Evolutionary conservation across 2,888 invertebrate species (phyloP), one percentile per base, ranked within the genome.

Genomic region (Frankliniella intonsa): DNA sequence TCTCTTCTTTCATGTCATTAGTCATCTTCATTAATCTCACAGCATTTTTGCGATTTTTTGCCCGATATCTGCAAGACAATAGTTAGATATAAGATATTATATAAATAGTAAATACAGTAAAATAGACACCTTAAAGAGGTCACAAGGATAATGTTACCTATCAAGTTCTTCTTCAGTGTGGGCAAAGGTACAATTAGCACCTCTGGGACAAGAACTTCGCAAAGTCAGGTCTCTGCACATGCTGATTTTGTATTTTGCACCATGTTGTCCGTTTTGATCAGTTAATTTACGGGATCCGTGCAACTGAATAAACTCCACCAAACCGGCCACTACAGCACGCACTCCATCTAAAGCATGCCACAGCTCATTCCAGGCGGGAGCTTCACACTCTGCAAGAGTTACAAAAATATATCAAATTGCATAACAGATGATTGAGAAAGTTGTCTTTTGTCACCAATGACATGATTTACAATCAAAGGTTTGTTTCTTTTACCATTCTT

Each of bases 91-190:
- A n/a, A 80, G n/a, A 22, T 50, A 49, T 81, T 69, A 10, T 9
- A 65, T 82, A 80, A 81, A 80, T 81, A n/a, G 8, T 50, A n/a
- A 55, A 55, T 17, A 17, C 55, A 55, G n/a, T 17, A 3, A 22
- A 69, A 69, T 22, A 69, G 2, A 76, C 22, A 11, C 9, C 8
- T 50, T 62, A 22, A 76, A 62, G 38, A 38, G 38, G 38, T 38
- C 38, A 38, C 38, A 38, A 38, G 38, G 5, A 38, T 38, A 79
- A 80, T 55, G 82, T 87, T 86, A 94, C 92, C 94, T 94, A 86
- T 97, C 97, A 69, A 97, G 89, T 88, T 98, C 98, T 84, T 96
- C 95, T 84, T 95, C 94, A 0, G 95, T 95, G 88, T 98, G 97
- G 10, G 97, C 96, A 89, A 97, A 98, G 0, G 95, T 96, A 88